Conservation (phyloP, 1,140 invertebrate genomes). For the Drosophila busckii region DNA sequence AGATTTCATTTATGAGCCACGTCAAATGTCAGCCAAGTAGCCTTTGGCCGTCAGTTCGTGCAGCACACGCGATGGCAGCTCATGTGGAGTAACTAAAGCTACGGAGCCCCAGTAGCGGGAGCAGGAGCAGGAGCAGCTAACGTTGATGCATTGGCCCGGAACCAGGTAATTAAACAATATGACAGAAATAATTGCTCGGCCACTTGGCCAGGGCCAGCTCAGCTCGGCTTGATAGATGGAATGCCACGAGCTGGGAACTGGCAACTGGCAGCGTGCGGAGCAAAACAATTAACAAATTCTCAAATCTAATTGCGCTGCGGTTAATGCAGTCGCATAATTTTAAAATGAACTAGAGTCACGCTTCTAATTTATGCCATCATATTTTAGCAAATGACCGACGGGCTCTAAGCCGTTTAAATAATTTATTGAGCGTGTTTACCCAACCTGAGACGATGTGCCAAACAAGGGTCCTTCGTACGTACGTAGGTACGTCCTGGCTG, state of each 20-base stretch:
- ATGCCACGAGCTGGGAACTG: background rate
- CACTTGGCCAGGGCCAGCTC: slow-evolving; percentile 62
- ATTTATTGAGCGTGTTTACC: slow-evolving; percentile 47
- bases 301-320: slow-evolving; percentile 26
- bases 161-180: slow-evolving; percentile 78
- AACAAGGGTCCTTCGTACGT: background rate
- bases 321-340: slow-evolving; percentile 36
- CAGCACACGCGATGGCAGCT: slow-evolving; percentile 51
- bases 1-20: slow-evolving; percentile 67
- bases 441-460: background rate
- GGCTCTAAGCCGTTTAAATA: slow-evolving; percentile 69
- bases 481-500: background rate
- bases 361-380: slow-evolving; percentile 48
- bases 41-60: slow-evolving; percentile 1
- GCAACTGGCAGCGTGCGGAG: background rate
- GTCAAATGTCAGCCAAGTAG: background rate
- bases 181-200: slow-evolving; percentile 72
- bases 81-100: background rate
- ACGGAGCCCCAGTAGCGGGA: slow-evolving; percentile 16
- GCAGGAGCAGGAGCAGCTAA: slow-evolving; percentile 46
- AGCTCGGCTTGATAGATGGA: slow-evolving; percentile 48
- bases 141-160: slow-evolving; percentile 74
- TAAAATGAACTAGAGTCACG: slow-evolving; percentile 32
- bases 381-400: slow-evolving; percentile 40
- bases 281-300: slow-evolving; percentile 21